Conservation (phyloP, 1,140 invertebrate genomes). For the Acromyrmex echinatior region DNA sequence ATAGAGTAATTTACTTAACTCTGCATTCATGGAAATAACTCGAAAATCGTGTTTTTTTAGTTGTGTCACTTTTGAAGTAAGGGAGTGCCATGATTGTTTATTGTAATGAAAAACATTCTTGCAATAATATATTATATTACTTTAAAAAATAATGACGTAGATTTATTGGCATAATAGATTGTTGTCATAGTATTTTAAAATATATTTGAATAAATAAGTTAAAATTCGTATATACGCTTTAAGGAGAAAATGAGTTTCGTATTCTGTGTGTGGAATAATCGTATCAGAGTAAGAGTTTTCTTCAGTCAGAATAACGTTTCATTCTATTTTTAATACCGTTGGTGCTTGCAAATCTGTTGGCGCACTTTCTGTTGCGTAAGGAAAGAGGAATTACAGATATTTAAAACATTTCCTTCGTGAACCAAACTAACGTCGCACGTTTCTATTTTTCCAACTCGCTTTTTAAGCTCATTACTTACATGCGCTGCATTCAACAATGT, state of each 20-base stretch:
- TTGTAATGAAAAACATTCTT: not conserved
- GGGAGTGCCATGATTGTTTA: not conserved
- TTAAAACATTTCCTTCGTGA: conserved; percentile 24
- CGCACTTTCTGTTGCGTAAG: conserved; percentile 12
- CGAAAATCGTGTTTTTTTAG: too few species aligned
- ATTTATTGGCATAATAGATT: too few species aligned
- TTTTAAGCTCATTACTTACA: conserved; percentile 56
- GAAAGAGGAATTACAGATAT: conserved; percentile 28
- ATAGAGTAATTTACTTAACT: too few species aligned
- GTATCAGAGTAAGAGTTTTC: conserved; percentile 7
- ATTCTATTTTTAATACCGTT: conserved; percentile 3
- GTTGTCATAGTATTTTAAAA: not conserved
- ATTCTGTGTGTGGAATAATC: conserved; percentile 10
- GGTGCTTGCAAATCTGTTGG: not conserved
- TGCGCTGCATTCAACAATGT: conserved; percentile 39
- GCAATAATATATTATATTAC: not conserved
- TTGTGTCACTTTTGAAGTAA: too few species aligned
- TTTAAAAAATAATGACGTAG: not conserved
- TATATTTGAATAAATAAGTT: not conserved
- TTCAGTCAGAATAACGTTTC: not conserved
- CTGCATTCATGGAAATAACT: too few species aligned
- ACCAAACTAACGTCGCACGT: conserved; percentile 19
- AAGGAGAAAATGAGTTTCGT: not conserved
- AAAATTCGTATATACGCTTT: not conserved
- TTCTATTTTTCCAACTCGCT: conserved; percentile 51